Percentiles rank a stretch among this genome's conserved stretches.
Evolutionary conservation across 2,113 vertebrate species (phyloP).

Genomic region (Nothoprocta perdicaria): DNA sequence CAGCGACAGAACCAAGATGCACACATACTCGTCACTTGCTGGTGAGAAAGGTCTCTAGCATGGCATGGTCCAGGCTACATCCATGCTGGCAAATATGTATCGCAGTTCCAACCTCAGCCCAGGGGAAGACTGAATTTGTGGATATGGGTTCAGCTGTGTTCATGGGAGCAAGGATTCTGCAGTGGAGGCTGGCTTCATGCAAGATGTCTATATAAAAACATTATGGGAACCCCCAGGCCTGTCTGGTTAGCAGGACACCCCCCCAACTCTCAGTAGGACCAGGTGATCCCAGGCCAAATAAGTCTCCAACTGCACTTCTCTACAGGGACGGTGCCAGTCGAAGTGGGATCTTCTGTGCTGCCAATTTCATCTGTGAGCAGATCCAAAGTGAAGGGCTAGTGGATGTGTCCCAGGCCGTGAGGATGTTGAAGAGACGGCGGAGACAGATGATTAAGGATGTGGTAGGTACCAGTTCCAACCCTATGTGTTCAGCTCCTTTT

Average conservation of each 20-base stretch:
- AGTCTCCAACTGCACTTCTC: not conserved
- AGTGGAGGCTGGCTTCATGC: not conserved
- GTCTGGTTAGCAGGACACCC: not conserved
- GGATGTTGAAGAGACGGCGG: constrained; percentile 41
- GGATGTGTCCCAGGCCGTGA: constrained; percentile 69
- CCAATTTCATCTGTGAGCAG: constrained; percentile 65
- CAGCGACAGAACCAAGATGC: not conserved
- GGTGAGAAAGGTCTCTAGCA: not conserved
- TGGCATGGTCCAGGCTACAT: not conserved
- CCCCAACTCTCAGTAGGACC: not conserved
- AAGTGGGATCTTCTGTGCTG: constrained; percentile 65
- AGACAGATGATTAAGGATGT: constrained; percentile 54
- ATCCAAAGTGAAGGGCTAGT: constrained; percentile 60
- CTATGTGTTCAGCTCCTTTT: not conserved
- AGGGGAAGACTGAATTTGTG: not conserved
- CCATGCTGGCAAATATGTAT: not conserved
- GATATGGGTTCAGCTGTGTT: not conserved
- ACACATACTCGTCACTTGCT: constrained; percentile 52
- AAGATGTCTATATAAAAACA: not conserved
- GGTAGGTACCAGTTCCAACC: constrained; percentile 40
- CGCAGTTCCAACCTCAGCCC: not conserved
- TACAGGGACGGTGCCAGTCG: constrained; percentile 59
- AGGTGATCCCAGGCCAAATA: not conserved
- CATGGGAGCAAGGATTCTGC: not conserved
- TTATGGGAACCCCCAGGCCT: not conserved